phyloP scores from a whole-genome alignment of 2,113 vertebrate genomes.

The Notechis scutatus region DNA sequence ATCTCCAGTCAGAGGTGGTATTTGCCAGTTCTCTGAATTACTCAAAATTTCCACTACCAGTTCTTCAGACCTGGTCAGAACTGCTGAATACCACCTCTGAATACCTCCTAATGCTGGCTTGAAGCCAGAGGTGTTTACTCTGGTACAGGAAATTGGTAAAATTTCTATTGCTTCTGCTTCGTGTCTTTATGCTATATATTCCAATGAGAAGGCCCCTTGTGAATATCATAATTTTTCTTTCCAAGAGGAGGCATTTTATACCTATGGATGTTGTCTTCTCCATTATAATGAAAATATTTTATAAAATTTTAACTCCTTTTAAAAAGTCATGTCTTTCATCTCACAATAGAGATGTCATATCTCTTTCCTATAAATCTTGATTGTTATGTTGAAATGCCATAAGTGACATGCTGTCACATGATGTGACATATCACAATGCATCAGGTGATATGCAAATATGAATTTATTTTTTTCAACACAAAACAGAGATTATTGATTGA shows the following conservation, averaged over 20 bases:
- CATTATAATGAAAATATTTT: conserved; percentile 36
- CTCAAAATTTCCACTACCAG: no score
- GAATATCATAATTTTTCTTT: not conserved
- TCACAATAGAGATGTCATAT: conserved; percentile 56
- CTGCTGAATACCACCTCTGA: no score
- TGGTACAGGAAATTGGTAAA: not conserved
- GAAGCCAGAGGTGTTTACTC: not conserved
- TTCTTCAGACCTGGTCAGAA: no score
- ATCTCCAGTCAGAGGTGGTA: no score
- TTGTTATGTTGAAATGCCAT: conserved; percentile 35
- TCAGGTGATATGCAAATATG: conserved; percentile 46
- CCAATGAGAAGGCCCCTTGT: not conserved
- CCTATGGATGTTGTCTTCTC: not conserved
- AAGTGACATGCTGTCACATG: conserved; percentile 41
- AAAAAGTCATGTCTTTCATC: conserved; percentile 55
- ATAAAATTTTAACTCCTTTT: conserved; percentile 37
- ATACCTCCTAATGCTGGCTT: not conserved
- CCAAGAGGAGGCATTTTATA: not conserved
- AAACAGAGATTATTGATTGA: conserved; percentile 20
- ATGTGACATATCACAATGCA: conserved; percentile 53
- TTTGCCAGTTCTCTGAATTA: no score
- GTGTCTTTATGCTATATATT: not conserved
- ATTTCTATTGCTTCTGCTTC: not conserved
- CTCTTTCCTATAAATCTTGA: conserved; percentile 37
- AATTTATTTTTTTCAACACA: not conserved